These are phyloP conservation scores for Baronia brevicornis DNA, from an alignment of 2,888 invertebrate species.

Conservation along the genomic window DNA sequence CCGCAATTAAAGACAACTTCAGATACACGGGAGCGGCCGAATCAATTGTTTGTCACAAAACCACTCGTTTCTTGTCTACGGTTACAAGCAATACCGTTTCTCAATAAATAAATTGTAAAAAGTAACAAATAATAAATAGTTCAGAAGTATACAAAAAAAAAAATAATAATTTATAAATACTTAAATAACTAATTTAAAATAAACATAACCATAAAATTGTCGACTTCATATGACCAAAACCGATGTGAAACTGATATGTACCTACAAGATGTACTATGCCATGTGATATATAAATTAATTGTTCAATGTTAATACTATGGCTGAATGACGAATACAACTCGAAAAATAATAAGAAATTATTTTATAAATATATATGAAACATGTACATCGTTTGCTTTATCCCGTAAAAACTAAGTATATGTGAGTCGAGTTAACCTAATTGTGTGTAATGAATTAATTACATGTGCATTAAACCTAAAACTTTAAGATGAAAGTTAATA, in stretches of 20 bases:
- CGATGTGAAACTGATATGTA: no score
- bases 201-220: constrained; percentile 32
- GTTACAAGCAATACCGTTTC: constrained; percentile 25
- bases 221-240: constrained; percentile 31
- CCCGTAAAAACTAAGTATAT: constrained; percentile 9
- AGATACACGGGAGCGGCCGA: constrained; percentile 24
- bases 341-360: no score
- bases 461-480: constrained; percentile 26
- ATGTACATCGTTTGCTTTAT: constrained; percentile 19
- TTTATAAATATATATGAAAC: no score
- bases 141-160: constrained; percentile 64
- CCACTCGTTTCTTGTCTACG: constrained; percentile 45
- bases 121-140: constrained; percentile 65
- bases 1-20: constrained; percentile 56
- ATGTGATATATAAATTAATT: no score
- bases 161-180: constrained; percentile 70
- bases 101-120: constrained; percentile 47
- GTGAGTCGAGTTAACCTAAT: constrained; percentile 13
- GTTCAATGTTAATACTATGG: no score
- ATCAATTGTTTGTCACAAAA: constrained; percentile 15
- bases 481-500: constrained; percentile 21
- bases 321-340: no score
- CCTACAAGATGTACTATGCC: no score
- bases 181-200: constrained; percentile 53
- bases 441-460: constrained; percentile 27